These are phyloP conservation scores for Rhagophthalmus giganteus DNA, from an alignment of 2,888 invertebrate genomes.

Conservation along the genomic window DNA sequence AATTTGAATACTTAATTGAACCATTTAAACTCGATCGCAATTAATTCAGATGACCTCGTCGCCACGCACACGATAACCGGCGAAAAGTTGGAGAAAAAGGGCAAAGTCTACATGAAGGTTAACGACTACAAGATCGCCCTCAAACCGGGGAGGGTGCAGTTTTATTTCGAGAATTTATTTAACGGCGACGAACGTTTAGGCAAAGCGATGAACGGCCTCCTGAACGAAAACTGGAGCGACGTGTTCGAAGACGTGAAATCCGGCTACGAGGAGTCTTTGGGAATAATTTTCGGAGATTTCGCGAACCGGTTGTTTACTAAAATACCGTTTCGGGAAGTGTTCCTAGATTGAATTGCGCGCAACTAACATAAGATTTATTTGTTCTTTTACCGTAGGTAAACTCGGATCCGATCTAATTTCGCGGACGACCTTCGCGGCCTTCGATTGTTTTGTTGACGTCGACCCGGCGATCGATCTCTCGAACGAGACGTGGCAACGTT, in stretches of 20 bases:
- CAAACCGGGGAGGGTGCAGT: neutral
- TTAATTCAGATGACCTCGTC: neutral
- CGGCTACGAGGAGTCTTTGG: neutral
- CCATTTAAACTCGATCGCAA: too few relatives aligned
- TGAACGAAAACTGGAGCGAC: neutral
- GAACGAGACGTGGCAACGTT: too few relatives aligned
- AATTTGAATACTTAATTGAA: too few relatives aligned
- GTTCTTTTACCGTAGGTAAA: too few relatives aligned
- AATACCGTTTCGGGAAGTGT: neutral
- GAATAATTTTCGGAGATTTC: neutral
- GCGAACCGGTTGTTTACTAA: neutral
- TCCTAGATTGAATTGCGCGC: neutral
- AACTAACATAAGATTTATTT: too few relatives aligned
- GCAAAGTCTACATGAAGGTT: neutral
- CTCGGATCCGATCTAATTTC: too few relatives aligned
- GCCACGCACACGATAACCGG: neutral
- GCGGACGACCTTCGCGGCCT: too few relatives aligned
- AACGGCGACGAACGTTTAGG: neutral
- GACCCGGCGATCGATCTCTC: too few relatives aligned
- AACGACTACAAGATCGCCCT: neutral
- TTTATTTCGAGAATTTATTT: neutral
- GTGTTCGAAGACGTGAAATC: neutral
- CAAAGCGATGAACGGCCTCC: neutral
- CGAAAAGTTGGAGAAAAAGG: neutral
- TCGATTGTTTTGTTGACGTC: too few relatives aligned